Percentiles rank a stretch among this genome's conserved stretches.
phyloP scores from a whole-genome alignment of 2,888 invertebrate genomes.

The Agonopterix subpropinquella region DNA sequence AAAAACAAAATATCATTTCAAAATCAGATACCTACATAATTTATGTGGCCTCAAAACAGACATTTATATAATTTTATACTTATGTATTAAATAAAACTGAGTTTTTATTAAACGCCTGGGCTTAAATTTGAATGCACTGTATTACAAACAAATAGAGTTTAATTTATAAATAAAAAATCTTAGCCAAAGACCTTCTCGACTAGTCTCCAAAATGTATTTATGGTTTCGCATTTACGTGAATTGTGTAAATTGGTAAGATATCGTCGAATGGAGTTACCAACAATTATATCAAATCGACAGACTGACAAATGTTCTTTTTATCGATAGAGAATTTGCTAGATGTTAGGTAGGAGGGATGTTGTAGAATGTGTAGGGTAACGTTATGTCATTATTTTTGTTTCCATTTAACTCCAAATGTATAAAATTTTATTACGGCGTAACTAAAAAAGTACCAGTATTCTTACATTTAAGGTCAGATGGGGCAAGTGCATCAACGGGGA shows the following conservation, averaged over 20 bases:
- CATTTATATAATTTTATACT: no score
- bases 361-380: not conserved
- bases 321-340: slow-evolving; percentile 8
- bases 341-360: slow-evolving; percentile 1
- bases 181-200: slow-evolving; percentile 64
- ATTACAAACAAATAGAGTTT: no score
- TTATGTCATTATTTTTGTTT: no score
- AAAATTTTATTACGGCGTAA: no score
- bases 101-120: slow-evolving; percentile 14
- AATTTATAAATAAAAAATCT: slow-evolving; percentile 24
- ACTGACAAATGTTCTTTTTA: slow-evolving; percentile 25
- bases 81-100: slow-evolving; percentile 2
- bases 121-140: slow-evolving; percentile 4
- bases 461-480: no score
- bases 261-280: slow-evolving; percentile 52
- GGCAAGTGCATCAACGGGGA: no score
- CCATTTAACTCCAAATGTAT: no score
- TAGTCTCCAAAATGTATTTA: slow-evolving; percentile 60
- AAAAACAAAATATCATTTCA: no score
- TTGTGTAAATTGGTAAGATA: not conserved
- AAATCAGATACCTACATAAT: no score
- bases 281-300: slow-evolving; percentile 46
- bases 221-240: slow-evolving; percentile 46
- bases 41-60: no score
- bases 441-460: no score